Evolutionary conservation across 2,797 vertebrate genomes (phyloP), one percentile per base, ranked within the genome.

Genomic region (Coregonus sp.): DNA sequence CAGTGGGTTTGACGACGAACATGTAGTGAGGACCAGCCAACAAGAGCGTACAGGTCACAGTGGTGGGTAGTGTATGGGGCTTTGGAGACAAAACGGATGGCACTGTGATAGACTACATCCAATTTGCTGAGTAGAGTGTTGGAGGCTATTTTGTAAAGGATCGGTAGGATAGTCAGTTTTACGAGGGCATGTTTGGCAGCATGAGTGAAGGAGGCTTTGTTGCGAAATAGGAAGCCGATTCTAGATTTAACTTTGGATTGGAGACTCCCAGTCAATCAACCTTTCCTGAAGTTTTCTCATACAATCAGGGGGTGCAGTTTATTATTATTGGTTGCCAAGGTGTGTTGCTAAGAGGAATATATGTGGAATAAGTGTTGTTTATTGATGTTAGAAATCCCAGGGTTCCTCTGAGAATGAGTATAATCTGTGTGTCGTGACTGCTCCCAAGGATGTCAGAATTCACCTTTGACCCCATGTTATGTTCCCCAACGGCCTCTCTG

Each of bases 291-390:
- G 74, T 84, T 88, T 88, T 89, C 88, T 86, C 86, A 83, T 81
- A 84, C 86, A 89, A 88, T 91, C 84, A 89, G 0, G 3, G 40
- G 15, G 69, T 78, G 72, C 63, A 0, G 47, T 31, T 76, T 90
- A 81, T 89, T 90, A 80, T 88, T 87, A 77, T 87, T 90, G 85
- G 90, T 91, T 86, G 78, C 88, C 84, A 88, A 86, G 86, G 89
- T 47, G 78, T 87, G 0, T 67, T 74, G 74, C 85, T 79, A 87
- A 90, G 82, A 88, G 86, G 89, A 92, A 93, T 89, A 89, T 78
- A 84, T 82, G 70, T 69, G 87, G 89, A 80, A 80, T 74, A 47
- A 82, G 61, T 79, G 70, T 15, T 68, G 80, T 67, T 82, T 90
- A 86, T 91, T 90, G 89, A 86, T 89, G 87, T 59, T 82, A 63